These are phyloP conservation scores for Amblyopsis rosae DNA, from an alignment of 2,113 vertebrate genomes.

Conservation along the genomic window DNA sequence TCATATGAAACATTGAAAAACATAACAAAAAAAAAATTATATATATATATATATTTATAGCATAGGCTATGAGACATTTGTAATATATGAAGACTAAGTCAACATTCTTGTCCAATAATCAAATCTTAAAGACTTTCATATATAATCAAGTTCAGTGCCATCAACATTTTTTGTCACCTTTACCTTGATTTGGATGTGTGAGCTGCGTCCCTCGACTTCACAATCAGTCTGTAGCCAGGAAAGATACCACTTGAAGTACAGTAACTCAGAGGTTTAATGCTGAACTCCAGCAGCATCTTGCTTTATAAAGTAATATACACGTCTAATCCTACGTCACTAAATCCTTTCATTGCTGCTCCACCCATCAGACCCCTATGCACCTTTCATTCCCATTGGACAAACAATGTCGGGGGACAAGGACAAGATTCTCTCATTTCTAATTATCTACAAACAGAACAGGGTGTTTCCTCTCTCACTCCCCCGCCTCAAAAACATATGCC, in stretches of 20 bases:
- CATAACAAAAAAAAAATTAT: not conserved
- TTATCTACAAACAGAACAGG: conserved; percentile 71
- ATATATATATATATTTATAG: not conserved
- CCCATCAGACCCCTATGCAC: conserved; percentile 42
- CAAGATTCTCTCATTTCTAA: conserved; percentile 52
- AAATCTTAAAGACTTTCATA: not conserved
- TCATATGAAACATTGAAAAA: not conserved
- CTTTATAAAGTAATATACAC: conserved; percentile 44
- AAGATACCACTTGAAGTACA: conserved; percentile 1
- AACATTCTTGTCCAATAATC: not conserved
- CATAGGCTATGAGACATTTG: not conserved
- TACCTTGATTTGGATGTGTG: not conserved
- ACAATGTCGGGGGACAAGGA: conserved; percentile 26
- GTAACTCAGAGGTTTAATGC: not conserved
- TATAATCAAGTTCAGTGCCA: too few species aligned
- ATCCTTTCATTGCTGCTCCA: not conserved
- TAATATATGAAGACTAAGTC: not conserved
- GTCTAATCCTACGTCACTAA: not conserved
- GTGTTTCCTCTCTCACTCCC: not conserved
- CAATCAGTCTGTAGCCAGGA: not conserved
- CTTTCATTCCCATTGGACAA: conserved; percentile 33
- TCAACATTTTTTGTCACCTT: not conserved
- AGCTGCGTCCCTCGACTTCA: not conserved
- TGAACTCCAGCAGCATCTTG: conserved; percentile 8
- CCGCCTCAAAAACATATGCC: not conserved